Evolutionary conservation across 2,113 vertebrate species (phyloP), one percentile per base, ranked within the genome.

Genomic region (Lasiurus borealis): DNA sequence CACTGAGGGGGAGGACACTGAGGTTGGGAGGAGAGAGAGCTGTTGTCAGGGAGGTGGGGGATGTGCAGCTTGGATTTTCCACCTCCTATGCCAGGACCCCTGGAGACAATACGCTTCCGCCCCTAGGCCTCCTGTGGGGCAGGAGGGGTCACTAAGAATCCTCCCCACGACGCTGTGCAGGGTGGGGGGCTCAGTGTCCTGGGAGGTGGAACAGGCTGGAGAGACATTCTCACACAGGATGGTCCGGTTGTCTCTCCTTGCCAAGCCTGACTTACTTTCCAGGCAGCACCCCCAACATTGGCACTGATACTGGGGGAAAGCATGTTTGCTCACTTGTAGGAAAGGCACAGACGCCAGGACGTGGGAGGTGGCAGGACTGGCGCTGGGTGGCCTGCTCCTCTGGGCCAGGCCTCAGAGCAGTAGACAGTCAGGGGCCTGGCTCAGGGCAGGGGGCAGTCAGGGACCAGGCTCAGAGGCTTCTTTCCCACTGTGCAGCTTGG

Each of bases 231-330:
- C 66, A 44, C 12, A 8, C 14, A 2, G 3, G 16, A 40, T 1
- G 0, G 16, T 50, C 57, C 10, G 36, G 12, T 2, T 15, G 0
- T 66, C 34, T 29, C 16, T 66, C n/a, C 40, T 46, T 0, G 0
- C 1, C 3, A 13, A 48, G 31, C 36, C 31, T 31, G 16, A 6
- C 10, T 62, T 6, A 34, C 40, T 34, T 34, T 18, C 64, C n/a
- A 52, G 54, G 75, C 40, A 36, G 73, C 59, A 23, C 57, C 25
- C 11, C 72, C 8, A 11, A 16, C 18, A 2, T 5, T 0, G 3
- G 29, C 50, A 48, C 2, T 12, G 27, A 78, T 36, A 6, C 15
- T 59, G 62, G 68, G 13, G 8, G 46, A 46, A 36, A 46, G 40
- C 8, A 16, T 52, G 0, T 46, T 54, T 40, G 57, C 81, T 31